Evolutionary conservation across 2,113 vertebrate genomes (phyloP), one percentile per base, ranked within the genome.

Genomic region (Lonchura striata): DNA sequence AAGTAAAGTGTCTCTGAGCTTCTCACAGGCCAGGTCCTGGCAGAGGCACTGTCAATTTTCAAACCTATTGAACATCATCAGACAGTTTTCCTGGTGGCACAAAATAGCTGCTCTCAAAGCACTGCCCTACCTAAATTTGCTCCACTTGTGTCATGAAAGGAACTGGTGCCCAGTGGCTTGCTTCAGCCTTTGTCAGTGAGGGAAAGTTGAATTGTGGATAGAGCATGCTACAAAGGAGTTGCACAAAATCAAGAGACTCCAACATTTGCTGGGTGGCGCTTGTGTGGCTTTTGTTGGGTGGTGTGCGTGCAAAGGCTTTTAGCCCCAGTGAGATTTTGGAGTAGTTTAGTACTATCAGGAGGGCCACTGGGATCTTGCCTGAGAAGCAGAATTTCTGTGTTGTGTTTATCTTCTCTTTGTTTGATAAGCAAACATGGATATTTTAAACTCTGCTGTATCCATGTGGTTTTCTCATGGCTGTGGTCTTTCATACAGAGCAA

Each of bases 401-500:
- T 74, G 17, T 63, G 24, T 92, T 90, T 88, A 39, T 90, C 80
- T 88, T 83, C 59, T 75, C 72, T 39, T 83, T 95, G 68, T 86
- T 92, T 86, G 86, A 77, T 86, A 93, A 94, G 88, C 53, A 90
- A 90, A 85, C 56, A 63, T 8, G 70, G 76, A 54, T 92, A 83
- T 63, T 83, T 6, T 10, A 83, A 92, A 88, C 82, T 82, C 23
- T 47, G 15, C n/a, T 71, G 19, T 75, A 76, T 79, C 66, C 42
- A 68, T 88, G 86, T 50, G 47, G 39, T 68, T 83, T 96, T 92
- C 72, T 90, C 42, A 33, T 90, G 91, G 52, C 39, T 63, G 33
- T 66, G 37, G 76, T 54, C 76, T 83, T 31, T 20, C 2, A 8
- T 47, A 52, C 16, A 66, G 94, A 90, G 64, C 30, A 64, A 70